Evolutionary conservation across 2,888 invertebrate species (phyloP), one percentile per base, ranked within the genome.

Genomic region (Protula sp.): DNA sequence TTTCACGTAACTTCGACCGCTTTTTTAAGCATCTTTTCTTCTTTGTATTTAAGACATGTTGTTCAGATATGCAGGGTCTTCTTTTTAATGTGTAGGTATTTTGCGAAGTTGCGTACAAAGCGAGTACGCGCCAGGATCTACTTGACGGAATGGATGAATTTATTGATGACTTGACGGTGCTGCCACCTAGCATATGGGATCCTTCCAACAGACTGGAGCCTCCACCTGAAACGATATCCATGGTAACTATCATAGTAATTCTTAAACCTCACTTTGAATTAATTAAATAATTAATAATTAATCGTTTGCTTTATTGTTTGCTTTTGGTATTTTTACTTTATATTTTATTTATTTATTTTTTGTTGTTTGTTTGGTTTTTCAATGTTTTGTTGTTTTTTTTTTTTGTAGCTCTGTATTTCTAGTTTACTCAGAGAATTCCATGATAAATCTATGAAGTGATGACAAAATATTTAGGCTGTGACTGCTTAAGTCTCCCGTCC

Each of bases 151-250:
- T 98, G 56, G 97, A 98, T 80, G 97, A 97, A 81, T 97, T 97
- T 80, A 84, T 98, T 53, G 95, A 97, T 80, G 82, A 82, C 68
- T 74, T 79, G 22, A 79, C 78, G 9, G 95, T 98, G 57, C 85
- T 98, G 70, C 98, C 97, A 26, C 97, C 97, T 0, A 95, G 95
- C 22, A 95, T 97, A 84, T 95, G 95, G 94, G 95, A 94, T 83
- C 94, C 95, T 0, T 88, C 91, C 50, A 95, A 94, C 26, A 69
- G 82, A 30, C 80, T 82, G 59, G 80, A 81, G 60, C 82, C 82
- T 3, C 79, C 81, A 2, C 55, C 59, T 22, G 55, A 62, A 28
- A 66, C 67, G 1, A 62, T 62, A 9, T 58, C 66, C 2, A 59
- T 61, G 62, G 67, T 67, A n/a, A 55, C 57, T 48, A 24, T 38